Base-by-base conservation (phyloP, 1,140 invertebrate genomes). In the Diabrotica undecimpunctata region DNA sequence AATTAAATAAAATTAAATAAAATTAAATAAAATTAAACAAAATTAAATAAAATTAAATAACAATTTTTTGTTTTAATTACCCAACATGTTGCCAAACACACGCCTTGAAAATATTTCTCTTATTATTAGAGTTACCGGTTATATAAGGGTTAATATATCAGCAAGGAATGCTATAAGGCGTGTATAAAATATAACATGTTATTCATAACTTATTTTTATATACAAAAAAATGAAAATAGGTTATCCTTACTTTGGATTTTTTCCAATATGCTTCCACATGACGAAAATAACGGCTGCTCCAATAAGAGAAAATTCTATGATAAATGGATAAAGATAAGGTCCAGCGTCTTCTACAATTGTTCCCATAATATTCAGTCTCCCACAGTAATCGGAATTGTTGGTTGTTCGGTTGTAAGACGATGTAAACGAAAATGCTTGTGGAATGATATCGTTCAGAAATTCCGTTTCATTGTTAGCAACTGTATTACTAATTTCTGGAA, bases 281-380 rank as follows among this genome's bases (percentile, higher is more conserved):
- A 98, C 93, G 79, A 97, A 98, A 73, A 98, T 90, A 25, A 99
- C 94, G 57, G 96, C 95, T 25, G 96, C 96, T 13, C 94, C 95
- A 76, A 99, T 97, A 54, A 99, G 81, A 65, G 94, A 96, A 79
- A 98, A 98, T 78, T 98, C 95, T 73, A 98, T 95, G 70, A 97
- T 97, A 78, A 96, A 96, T 0, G 95, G 96, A 81, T 94, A 98
- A 14, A 98, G 83, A 78, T 95, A 97, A 0, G 95, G 94, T 6
- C 93, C 92, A 4, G 93, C 91, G 74, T 95, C 92, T 68, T 92
- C 87, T 0, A 95, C 92, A 66, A 96, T 95, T 11, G 88, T 94
- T 39, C 94, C 94, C 94, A 97, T 96, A 68, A 95, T 94, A 74
- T 94, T 93, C 55, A 89, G 85, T 10, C 93, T 83, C 64, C 89